Conservation (phyloP, 2,797 vertebrate genomes). For the Rhinoraja longicauda region DNA sequence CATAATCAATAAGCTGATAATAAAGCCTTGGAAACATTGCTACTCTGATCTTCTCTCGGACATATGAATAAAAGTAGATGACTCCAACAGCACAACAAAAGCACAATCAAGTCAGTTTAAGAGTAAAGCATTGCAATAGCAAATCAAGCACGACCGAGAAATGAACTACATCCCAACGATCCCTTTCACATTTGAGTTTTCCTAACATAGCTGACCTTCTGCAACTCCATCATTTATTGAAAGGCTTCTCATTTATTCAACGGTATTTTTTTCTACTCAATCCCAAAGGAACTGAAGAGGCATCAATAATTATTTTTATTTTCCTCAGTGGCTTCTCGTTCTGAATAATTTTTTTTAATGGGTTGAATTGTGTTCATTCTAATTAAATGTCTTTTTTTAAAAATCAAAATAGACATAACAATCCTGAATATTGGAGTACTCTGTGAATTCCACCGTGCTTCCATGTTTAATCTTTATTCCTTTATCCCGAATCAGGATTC, state of each 20-base stretch:
- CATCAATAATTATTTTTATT: neutral
- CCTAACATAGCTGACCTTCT: neutral
- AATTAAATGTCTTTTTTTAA: neutral
- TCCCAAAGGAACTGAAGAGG: neutral
- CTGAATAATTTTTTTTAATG: neutral
- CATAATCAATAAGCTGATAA: no score
- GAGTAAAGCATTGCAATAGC: neutral
- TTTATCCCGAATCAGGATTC: neutral
- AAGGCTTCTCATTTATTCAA: neutral
- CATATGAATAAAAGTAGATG: neutral
- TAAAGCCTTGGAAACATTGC: neutral
- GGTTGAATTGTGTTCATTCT: neutral
- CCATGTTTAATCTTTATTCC: neutral
- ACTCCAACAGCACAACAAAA: neutral
- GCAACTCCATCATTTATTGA: conserved; percentile 30
- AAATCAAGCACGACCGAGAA: neutral
- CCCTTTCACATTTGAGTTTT: neutral
- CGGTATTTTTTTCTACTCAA: neutral
- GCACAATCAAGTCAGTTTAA: neutral
- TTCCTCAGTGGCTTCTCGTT: neutral
- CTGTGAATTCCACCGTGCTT: neutral
- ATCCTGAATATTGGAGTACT: neutral
- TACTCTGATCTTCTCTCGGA: neutral
- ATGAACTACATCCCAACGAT: neutral
- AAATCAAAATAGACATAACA: neutral